These are phyloP conservation scores for Rynchops niger DNA, from an alignment of 2,113 vertebrate species.

Conservation along the genomic window DNA sequence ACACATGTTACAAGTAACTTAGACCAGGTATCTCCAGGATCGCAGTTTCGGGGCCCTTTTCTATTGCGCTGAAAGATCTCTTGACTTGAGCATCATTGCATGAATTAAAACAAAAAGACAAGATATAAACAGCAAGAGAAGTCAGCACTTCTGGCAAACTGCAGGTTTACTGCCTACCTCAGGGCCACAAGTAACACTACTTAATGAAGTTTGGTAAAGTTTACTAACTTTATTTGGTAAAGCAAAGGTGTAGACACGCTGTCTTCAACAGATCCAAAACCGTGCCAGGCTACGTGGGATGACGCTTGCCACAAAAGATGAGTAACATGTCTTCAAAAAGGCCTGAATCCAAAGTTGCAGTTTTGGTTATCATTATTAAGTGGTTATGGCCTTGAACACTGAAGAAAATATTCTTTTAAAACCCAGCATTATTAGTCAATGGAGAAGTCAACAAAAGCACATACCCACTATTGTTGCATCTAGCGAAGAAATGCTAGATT, in stretches of 20 bases:
- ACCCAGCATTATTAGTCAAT: not conserved
- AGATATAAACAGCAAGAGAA: not conserved
- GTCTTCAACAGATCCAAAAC: not conserved
- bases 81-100: not conserved
- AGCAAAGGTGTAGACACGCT: not conserved
- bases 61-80: not conserved
- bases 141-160: not conserved
- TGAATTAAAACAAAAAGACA: not conserved
- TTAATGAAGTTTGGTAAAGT: not conserved
- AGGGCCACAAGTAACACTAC: not conserved
- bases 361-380: not conserved
- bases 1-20: not conserved
- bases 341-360: not conserved
- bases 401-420: not conserved
- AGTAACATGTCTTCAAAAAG: not conserved
- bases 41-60: not conserved
- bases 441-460: not conserved
- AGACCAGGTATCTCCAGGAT: not conserved
- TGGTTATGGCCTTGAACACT: not conserved
- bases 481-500: not conserved
- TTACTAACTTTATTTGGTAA: not conserved
- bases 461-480: not conserved
- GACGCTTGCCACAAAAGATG: not conserved
- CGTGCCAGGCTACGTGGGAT: not conserved
- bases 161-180: not conserved